Evolutionary conservation across 2,113 vertebrate genomes (phyloP), one percentile per base, ranked within the genome.

Genomic region (Phylloscopus whistleri): DNA sequence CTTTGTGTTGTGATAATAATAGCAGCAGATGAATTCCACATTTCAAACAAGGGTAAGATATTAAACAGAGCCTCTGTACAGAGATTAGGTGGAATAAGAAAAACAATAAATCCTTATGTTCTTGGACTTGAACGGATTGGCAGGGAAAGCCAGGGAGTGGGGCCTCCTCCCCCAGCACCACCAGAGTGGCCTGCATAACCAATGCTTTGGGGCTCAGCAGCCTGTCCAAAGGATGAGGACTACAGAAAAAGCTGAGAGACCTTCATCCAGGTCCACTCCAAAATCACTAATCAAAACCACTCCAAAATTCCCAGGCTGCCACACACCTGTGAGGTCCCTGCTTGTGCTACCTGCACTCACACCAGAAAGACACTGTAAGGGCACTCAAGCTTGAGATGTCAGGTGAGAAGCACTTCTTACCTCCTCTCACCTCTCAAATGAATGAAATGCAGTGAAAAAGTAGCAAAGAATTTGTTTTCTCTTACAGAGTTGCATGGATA

Each of bases 11-110:
- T 74, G 78, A 87, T 96, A 93, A 84, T 89, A 95, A 94, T 69
- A 97, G 87, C 58, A 89, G 69, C 62, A 89, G 84, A 95, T 58
- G 52, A 91, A 94, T 78, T 91, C 89, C 81, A 91, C 73, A 46
- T 95, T 96, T 95, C 91, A 96, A 96, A 95, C 84, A 89, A 41
- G 62, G 53, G 18, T 53, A 87, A 91, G 77, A 95, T 12, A 84
- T 53, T 91, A 91, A 94, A 87, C 94, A 97, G 94, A 87, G 53
- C 52, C 84, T 76, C 77, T 66, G 39, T 22, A 72, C 37, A 79
- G 27, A 84, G 70, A 89, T 78, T 87, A 93, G 31, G 28, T 66
- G 30, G 44, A 91, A 84, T 33, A 62, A 56, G 33, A 83, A 85
- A 86, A 90, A 11, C 62, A 83, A 88, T 55, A 89, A 89, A 94